phyloP scores from a whole-genome alignment of 1,140 invertebrate genomes.

The Stegodyphus mimosarum region DNA sequence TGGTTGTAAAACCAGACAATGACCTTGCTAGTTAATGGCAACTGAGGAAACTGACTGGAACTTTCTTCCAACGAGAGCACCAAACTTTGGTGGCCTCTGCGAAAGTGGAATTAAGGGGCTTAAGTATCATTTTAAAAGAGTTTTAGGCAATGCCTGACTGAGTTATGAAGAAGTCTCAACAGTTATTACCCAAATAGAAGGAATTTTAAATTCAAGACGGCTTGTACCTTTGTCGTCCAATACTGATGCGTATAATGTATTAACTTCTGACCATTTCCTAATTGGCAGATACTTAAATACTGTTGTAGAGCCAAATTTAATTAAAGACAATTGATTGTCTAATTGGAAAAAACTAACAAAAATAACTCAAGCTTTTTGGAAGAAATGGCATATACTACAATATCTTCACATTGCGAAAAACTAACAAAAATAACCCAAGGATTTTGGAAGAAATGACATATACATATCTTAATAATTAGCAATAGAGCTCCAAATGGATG shows the following conservation, averaged over 20 bases:
- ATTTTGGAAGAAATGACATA: too few species aligned
- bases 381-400: too few species aligned
- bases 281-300: conserved; percentile 65
- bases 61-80: conserved; percentile 30
- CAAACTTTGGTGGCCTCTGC: conserved; percentile 1
- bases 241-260: conserved; percentile 34
- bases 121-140: conserved; percentile 9
- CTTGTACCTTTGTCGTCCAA: not conserved
- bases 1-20: not conserved
- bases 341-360: conserved; percentile 59
- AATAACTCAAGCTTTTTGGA: conserved; percentile 17
- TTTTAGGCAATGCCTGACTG: not conserved
- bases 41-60: conserved; percentile 11
- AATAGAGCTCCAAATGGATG: not conserved
- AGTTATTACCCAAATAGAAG: conserved; percentile 44
- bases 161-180: conserved; percentile 44
- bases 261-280: conserved; percentile 68
- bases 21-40: not conserved
- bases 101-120: conserved; percentile 7
- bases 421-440: too few species aligned
- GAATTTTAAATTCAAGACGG: conserved; percentile 37
- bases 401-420: too few species aligned
- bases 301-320: conserved; percentile 61
- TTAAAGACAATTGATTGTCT: conserved; percentile 60
- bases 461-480: conserved; percentile 10